These are phyloP conservation scores for Papilio demoleus DNA, from an alignment of 2,888 invertebrate species.

Conservation along the genomic window DNA sequence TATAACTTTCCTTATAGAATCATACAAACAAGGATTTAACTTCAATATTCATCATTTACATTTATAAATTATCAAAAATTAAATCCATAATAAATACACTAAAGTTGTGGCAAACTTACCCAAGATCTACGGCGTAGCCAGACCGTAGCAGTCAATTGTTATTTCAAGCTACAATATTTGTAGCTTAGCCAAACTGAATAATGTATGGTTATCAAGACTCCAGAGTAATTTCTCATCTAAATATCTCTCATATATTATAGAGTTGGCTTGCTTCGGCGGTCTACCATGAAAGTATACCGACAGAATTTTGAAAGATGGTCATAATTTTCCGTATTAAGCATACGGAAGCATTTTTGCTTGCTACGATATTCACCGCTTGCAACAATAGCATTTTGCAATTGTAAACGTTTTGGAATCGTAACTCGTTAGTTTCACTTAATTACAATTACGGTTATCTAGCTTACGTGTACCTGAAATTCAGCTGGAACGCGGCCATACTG, in stretches of 20 bases:
- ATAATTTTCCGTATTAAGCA: not conserved
- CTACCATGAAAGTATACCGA: not conserved
- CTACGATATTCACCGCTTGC: no score
- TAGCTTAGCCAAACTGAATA: not conserved
- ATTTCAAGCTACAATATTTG: not conserved
- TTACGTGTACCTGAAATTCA: constrained; percentile 10
- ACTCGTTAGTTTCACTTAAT: constrained; percentile 22
- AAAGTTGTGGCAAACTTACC: not conserved
- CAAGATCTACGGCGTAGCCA: not conserved
- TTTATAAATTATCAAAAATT: no score
- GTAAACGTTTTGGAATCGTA: not conserved
- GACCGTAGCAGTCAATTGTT: not conserved
- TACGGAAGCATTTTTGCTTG: no score
- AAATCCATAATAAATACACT: no score
- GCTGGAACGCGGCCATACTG: constrained; percentile 30
- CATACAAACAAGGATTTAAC: not conserved
- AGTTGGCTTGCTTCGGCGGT: not conserved
- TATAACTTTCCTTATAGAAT: constrained; percentile 36
- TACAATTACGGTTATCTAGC: constrained; percentile 17
- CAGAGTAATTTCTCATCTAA: not conserved
- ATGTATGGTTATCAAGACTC: not conserved
- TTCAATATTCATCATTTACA: not conserved
- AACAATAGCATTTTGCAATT: not conserved
- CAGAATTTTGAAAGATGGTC: not conserved
- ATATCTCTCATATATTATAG: not conserved